These are phyloP conservation scores for Leucophenga varia DNA, from an alignment of 1,140 invertebrate species.

Conservation along the genomic window DNA sequence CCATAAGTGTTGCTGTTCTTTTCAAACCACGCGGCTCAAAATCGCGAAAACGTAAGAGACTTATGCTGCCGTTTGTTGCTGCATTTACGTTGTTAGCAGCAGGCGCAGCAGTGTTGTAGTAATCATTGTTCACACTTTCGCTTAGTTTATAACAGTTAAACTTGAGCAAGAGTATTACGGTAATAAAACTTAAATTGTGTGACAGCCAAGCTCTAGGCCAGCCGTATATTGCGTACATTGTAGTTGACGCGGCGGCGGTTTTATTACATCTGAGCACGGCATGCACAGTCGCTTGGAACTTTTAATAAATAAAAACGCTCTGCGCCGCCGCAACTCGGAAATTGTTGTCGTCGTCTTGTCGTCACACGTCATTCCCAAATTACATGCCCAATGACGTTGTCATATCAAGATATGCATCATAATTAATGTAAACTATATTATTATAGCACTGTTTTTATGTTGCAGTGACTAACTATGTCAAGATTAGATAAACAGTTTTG, in stretches of 20 bases:
- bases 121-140: no score
- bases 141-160: background rate
- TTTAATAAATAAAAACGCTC: background rate
- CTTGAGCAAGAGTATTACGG: slow-evolving; percentile 13
- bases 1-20: slow-evolving; percentile 3
- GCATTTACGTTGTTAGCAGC: slow-evolving; percentile 8
- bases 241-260: slow-evolving; percentile 3
- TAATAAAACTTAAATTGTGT: slow-evolving; percentile 10
- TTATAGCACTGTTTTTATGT: no score
- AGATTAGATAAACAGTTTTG: no score
- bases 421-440: no score
- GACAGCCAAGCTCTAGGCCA: slow-evolving; percentile 11
- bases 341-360: no score
- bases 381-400: slow-evolving; percentile 29
- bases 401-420: slow-evolving; percentile 37
- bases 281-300: slow-evolving; percentile 9
- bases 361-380: slow-evolving; percentile 14
- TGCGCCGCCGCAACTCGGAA: no score
- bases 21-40: slow-evolving; percentile 31
- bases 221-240: slow-evolving; percentile 22
- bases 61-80: slow-evolving; percentile 19
- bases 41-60: slow-evolving; percentile 36
- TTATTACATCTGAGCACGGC: slow-evolving; percentile 19
- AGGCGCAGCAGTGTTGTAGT: slow-evolving; percentile 10
- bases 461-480: no score